Evolutionary conservation across 2,888 invertebrate species (phyloP).

Genomic region (Siphlonurus alternatus): DNA sequence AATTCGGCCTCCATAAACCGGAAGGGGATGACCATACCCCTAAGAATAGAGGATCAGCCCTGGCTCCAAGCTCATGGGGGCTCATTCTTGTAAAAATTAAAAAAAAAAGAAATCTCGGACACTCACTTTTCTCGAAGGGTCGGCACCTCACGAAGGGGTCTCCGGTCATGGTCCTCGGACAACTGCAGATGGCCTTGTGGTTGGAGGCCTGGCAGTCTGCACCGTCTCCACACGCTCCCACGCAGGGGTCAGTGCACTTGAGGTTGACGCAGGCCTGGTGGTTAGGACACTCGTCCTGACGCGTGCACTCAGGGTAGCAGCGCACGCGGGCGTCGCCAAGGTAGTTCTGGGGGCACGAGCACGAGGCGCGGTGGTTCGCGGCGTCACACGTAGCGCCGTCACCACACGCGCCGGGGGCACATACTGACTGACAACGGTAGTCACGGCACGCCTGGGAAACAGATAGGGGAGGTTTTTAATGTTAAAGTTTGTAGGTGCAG

Average conservation of each 20-base stretch:
- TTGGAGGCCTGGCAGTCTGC: conserved; percentile 61
- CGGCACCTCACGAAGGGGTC: conserved; percentile 70
- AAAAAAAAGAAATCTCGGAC: too few species aligned
- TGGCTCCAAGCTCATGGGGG: too few species aligned
- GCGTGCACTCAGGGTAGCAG: conserved; percentile 65
- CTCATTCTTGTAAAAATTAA: too few species aligned
- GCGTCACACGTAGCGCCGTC: conserved; percentile 59
- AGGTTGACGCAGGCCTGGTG: conserved; percentile 68
- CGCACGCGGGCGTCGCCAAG: conserved; percentile 57
- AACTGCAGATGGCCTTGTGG: conserved; percentile 68
- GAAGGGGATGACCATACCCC: too few species aligned
- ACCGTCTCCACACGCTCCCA: conserved; percentile 55
- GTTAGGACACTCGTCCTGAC: conserved; percentile 62
- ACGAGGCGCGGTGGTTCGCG: conserved; percentile 58
- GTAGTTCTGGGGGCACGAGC: conserved; percentile 66
- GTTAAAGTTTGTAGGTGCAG: not conserved
- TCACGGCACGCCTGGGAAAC: conserved; percentile 53
- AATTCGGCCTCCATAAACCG: too few species aligned
- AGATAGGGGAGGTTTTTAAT: conserved; percentile 23
- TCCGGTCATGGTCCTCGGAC: conserved; percentile 73
- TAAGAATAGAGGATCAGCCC: too few species aligned
- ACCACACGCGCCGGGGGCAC: conserved; percentile 47
- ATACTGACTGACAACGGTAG: conserved; percentile 60
- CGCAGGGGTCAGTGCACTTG: conserved; percentile 66
- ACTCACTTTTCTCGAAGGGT: conserved; percentile 59